A percentile compares a stretch with the other conserved stretches of the same genome.
Conservation (phyloP, 2,797 vertebrate species). For the Australoheros facetus region DNA sequence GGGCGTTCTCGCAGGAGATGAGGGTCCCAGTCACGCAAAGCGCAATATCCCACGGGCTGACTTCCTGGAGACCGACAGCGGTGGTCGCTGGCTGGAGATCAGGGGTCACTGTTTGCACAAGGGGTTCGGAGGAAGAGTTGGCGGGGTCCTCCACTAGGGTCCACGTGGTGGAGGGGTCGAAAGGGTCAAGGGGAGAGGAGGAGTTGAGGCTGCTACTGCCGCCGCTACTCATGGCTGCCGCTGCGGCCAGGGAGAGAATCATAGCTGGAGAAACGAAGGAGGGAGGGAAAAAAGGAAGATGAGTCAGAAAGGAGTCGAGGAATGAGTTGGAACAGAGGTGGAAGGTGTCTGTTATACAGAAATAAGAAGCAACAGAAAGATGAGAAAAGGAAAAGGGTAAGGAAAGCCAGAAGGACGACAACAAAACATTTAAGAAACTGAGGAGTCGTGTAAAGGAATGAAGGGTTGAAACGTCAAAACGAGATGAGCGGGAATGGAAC, state of each 20-base stretch:
- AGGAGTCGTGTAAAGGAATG: too few species aligned
- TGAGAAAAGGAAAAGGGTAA: neutral
- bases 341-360: neutral
- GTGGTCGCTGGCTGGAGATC: conserved; percentile 56
- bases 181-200: conserved; percentile 64
- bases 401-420: too few species aligned
- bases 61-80: conserved; percentile 41
- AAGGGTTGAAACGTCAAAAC: too few species aligned
- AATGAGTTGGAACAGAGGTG: neutral
- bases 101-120: conserved; percentile 54
- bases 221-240: conserved; percentile 82
- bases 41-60: conserved; percentile 90
- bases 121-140: conserved; percentile 66
- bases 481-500: too few species aligned
- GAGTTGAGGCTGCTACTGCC: conserved; percentile 72
- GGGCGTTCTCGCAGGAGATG: conserved; percentile 89
- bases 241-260: conserved; percentile 83
- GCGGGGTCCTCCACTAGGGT: conserved; percentile 59
- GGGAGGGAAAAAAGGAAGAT: neutral
- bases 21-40: conserved; percentile 90
- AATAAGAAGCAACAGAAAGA: neutral
- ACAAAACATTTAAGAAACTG: too few species aligned
- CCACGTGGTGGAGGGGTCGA: conserved; percentile 74
- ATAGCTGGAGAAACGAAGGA: conserved; percentile 74
- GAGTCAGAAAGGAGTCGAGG: neutral